A percentile compares a stretch with the other conserved stretches of the same genome.
phyloP scores from a whole-genome alignment of 2,888 invertebrate species.

The Barypeithes pellucidus region DNA sequence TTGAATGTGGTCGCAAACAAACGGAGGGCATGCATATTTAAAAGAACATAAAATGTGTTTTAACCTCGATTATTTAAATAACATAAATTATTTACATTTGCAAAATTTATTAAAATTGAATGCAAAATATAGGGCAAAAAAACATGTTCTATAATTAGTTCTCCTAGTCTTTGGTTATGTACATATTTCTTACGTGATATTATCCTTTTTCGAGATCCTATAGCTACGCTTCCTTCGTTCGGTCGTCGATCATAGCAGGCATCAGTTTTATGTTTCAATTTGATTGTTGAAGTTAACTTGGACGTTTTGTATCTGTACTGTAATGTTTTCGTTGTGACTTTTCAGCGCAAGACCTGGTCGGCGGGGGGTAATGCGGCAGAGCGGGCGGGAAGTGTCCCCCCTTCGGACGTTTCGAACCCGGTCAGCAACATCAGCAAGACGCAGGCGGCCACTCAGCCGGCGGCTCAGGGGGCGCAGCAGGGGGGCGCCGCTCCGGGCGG shows the following conservation, averaged over 20 bases:
- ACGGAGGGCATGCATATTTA: slow-evolving; percentile 2
- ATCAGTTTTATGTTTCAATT: no score
- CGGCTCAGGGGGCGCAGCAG: slow-evolving; percentile 82
- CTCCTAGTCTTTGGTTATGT: not conserved
- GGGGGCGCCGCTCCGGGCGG: slow-evolving; percentile 46
- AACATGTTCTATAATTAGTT: slow-evolving; percentile 6
- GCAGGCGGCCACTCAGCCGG: slow-evolving; percentile 84
- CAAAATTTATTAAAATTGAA: slow-evolving; percentile 17
- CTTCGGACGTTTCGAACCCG: slow-evolving; percentile 49
- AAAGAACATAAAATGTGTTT: slow-evolving; percentile 10
- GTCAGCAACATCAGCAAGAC: slow-evolving; percentile 61
- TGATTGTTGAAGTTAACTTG: no score
- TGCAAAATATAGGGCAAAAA: slow-evolving; percentile 7
- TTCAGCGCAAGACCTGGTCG: slow-evolving; percentile 53
- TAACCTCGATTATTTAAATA: slow-evolving; percentile 16
- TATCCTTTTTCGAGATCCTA: not conserved
- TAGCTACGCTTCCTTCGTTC: no score
- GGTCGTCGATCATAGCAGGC: no score
- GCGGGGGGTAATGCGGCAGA: slow-evolving; percentile 51
- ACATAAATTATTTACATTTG: not conserved
- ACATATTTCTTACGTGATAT: not conserved
- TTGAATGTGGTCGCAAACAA: not conserved
- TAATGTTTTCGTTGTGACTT: slow-evolving; percentile 4
- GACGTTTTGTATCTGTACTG: not conserved
- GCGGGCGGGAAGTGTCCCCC: slow-evolving; percentile 50